These are phyloP conservation scores for Gopherus evgoodei DNA, from an alignment of 2,113 vertebrate species.

Conservation along the genomic window DNA sequence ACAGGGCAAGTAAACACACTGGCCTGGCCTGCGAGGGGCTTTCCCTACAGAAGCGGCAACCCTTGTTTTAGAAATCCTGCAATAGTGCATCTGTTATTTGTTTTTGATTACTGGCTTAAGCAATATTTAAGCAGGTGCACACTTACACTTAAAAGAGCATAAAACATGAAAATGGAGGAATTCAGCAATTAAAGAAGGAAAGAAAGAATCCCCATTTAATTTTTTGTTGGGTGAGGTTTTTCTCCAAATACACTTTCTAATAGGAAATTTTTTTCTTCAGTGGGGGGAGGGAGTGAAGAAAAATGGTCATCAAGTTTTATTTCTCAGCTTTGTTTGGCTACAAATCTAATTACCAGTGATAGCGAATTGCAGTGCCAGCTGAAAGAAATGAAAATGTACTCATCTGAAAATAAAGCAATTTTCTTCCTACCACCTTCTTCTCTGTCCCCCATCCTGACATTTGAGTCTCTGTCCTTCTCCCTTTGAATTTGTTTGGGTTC, in stretches of 20 bases:
- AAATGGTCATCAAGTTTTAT: background rate
- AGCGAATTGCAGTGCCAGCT: background rate
- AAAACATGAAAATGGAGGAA: background rate
- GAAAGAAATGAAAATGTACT: background rate
- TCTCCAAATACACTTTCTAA: background rate
- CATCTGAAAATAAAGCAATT: background rate
- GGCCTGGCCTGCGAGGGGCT: too few species aligned
- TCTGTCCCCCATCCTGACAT: background rate
- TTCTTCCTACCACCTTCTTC: background rate
- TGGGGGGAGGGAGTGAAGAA: background rate
- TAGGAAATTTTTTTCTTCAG: background rate
- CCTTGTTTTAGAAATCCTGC: too few species aligned
- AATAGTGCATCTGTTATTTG: background rate
- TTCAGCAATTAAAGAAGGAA: background rate
- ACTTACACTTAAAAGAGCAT: slow-evolving; percentile 25
- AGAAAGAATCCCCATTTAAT: background rate
- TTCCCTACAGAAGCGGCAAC: too few species aligned
- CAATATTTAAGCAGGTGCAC: slow-evolving; percentile 11
- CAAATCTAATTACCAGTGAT: background rate
- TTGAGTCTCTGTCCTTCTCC: background rate
- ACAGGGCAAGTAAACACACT: too few species aligned
- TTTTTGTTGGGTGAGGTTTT: background rate
- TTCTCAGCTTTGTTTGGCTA: background rate
- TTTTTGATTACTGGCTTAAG: slow-evolving; percentile 19
- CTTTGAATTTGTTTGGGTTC: background rate